These are phyloP conservation scores for Neodiprion virginianus DNA, from an alignment of 1,140 invertebrate genomes.

Conservation along the genomic window DNA sequence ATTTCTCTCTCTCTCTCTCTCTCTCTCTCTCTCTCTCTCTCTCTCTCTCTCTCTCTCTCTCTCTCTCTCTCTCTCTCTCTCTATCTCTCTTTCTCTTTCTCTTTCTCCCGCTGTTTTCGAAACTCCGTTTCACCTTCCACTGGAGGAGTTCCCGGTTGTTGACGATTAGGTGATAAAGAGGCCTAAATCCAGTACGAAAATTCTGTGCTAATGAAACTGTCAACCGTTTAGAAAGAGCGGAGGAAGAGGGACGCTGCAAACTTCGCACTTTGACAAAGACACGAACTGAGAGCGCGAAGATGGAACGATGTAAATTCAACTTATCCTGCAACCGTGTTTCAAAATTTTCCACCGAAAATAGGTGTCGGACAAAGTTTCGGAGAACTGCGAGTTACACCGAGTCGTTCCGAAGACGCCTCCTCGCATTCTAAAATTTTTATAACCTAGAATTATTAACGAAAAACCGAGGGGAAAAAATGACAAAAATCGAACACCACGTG, in stretches of 20 bases:
- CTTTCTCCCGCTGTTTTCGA: background rate
- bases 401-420: too few relatives aligned
- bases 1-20: too few relatives aligned
- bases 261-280: constrained; percentile 2
- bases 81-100: background rate
- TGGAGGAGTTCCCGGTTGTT: too few relatives aligned
- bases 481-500: too few relatives aligned
- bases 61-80: background rate
- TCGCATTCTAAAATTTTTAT: too few relatives aligned
- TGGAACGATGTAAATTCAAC: background rate
- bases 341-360: background rate
- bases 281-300: background rate
- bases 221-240: background rate
- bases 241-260: background rate
- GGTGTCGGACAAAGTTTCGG: background rate
- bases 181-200: background rate
- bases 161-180: background rate
- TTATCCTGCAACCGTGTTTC: background rate
- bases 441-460: too few relatives aligned
- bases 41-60: too few relatives aligned
- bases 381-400: too few relatives aligned
- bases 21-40: too few relatives aligned
- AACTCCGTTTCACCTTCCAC: background rate
- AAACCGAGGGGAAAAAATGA: too few relatives aligned
- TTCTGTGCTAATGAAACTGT: background rate